Base-by-base conservation (phyloP, 2,888 invertebrate genomes). In the Melinaea marsaeus region DNA sequence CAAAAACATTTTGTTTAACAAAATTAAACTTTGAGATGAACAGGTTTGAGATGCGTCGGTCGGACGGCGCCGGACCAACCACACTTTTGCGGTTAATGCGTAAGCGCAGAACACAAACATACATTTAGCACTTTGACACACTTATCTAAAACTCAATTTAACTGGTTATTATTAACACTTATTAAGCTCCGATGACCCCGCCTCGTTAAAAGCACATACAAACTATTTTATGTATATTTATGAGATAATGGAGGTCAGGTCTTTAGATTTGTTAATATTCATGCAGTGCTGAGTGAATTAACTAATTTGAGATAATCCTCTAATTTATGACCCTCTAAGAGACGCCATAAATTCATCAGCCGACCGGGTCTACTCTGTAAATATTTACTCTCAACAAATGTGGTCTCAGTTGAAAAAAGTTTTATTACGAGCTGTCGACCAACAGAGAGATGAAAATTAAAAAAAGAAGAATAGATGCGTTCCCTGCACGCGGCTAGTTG, bases 51-150 rank as follows among this genome's bases (percentile, higher is more conserved):
- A 79, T 79, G 79, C 81, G 83, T 81, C 77, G 79, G 74, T 60
- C 60, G 68, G 22, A 33, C 76, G 81, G 81, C 83, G 81, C 80
- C 81, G 71, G 70, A 72, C 74, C 77, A 74, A 72, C 74, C 77
- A 74, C 75, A 76, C 74, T 80, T 84, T 85, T 82, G 85, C 83
- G 85, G 86, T 85, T 85, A 83, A 85, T 80, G 83, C 80, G 83
- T 81, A 81, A 78, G 75, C 78, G 74, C 79, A 78, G 74, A 71
- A 72, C 74, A 74, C 81, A 79, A 80, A 81, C 78, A 78, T 71
- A 71, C 79, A 77, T 82, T 85, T 84, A 85, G 80, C 79, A 79
- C 82, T 84, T 80, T 86, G 89, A 84, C 88, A 88, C 74, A 89
- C 85, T 84, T 88, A 78, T 78, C 73, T 73, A 73, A 76, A 71